These are phyloP conservation scores for Lamellibrachia columna DNA, from an alignment of 2,888 invertebrate genomes.

Conservation along the genomic window DNA sequence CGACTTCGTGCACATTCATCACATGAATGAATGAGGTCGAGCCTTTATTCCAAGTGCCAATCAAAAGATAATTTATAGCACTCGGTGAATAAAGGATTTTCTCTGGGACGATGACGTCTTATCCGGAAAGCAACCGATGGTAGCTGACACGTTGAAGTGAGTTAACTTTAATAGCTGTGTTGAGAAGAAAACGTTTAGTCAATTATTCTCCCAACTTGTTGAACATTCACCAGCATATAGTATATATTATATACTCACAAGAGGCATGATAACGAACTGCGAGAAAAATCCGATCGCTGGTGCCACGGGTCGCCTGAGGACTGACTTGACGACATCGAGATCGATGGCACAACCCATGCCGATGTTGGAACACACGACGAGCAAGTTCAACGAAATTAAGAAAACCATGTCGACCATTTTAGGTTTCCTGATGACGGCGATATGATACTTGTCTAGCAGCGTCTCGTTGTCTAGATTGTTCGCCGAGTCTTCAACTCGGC, in stretches of 20 bases:
- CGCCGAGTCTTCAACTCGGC: neutral
- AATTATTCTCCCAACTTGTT: no score
- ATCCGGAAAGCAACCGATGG: no score
- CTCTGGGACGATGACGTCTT: no score
- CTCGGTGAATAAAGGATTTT: no score
- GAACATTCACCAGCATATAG: no score
- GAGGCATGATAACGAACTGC: conserved; percentile 68
- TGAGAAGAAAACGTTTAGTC: no score
- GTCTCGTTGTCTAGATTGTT: neutral
- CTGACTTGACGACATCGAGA: conserved; percentile 55
- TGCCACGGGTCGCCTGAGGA: conserved; percentile 65
- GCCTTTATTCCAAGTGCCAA: no score
- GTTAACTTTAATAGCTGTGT: no score
- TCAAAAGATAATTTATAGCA: no score
- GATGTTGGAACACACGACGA: conserved; percentile 53
- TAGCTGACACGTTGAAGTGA: no score
- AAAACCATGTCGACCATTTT: conserved; percentile 52
- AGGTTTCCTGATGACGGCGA: neutral
- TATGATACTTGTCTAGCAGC: neutral
- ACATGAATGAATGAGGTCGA: no score
- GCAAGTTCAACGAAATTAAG: conserved; percentile 53
- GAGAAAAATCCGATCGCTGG: conserved; percentile 67
- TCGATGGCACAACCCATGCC: conserved; percentile 66
- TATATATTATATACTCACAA: conserved; percentile 56
- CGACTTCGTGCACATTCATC: no score